Base-by-base conservation (phyloP, 2,888 invertebrate species). In the Tenthredo mesomela region DNA sequence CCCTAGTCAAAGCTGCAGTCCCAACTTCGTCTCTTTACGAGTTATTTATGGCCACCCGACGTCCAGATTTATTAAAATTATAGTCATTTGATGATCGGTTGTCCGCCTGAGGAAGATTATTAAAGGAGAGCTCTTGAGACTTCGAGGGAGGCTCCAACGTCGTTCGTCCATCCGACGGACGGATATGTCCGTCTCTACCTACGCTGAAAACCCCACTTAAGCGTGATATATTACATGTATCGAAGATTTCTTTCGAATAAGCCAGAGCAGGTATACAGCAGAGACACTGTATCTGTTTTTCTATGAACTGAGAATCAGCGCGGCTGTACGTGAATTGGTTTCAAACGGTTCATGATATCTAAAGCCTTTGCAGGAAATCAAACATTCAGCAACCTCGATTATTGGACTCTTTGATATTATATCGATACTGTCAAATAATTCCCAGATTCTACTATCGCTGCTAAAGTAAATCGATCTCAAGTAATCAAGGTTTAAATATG, bases 51-150 rank as follows among this genome's bases (percentile, higher is more conserved):
- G 40, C 40, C 43, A 12, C 21, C 78, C 65, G 84, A 80, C 78
- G 84, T 84, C 65, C 84, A 78, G 84, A 84, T 84, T 84, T 84
- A 84, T 84, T 84, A 84, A 84, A 84, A 84, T 84, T 84, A 84
- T 84, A 84, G 84, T 84, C 65, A 84, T 84, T 80, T 84, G 84
- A 84, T 84, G 84, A 84, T 84, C 84, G 84, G 84, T 84, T 84
- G 84, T 80, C 78, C 84, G 84, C 84, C 77, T 58, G 50, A 77
- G 84, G 78, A 50, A 84, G 84, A 84, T 84, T 80, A 84, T 50
- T 75, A 84, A 80, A 75, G 78, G 67, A 77, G 84, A 78, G 37
- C 73, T 75, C 40, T 61, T 47, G 40, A 33, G 67, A 84, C 84
- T 65, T 80, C 65, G 75, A 67, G 65, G 84, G 50, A 73, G 84